Conservation (phyloP, 2,797 vertebrate species). For the Hybognathus amarus region DNA sequence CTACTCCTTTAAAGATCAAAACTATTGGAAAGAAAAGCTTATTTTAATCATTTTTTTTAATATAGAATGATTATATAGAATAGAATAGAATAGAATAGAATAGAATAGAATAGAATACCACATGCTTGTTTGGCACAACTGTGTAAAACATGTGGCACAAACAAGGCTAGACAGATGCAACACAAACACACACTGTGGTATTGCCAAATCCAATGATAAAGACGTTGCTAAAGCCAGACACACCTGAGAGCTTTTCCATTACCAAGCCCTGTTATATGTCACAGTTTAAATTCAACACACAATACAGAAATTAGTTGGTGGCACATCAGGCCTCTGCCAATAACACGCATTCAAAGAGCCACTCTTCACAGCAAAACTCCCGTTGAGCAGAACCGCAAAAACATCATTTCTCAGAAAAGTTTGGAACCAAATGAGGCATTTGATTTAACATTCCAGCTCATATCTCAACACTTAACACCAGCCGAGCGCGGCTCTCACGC, state of each 20-base stretch:
- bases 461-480: conserved; percentile 37
- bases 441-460: conserved; percentile 36
- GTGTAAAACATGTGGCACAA: conserved; percentile 18
- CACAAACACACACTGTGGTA: conserved; percentile 27
- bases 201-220: conserved; percentile 39
- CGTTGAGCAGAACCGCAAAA: conserved; percentile 10
- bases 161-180: conserved; percentile 4
- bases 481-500: conserved; percentile 6
- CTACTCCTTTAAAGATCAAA: neutral
- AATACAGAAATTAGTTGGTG: conserved; percentile 31
- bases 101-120: neutral
- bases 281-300: conserved; percentile 45
- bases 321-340: conserved; percentile 38
- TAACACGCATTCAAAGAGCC: conserved; percentile 37
- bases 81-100: too few relatives aligned
- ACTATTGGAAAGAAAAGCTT: neutral
- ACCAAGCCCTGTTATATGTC: conserved; percentile 34
- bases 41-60: neutral
- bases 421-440: conserved; percentile 31
- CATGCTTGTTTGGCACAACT: neutral
- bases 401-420: conserved; percentile 24
- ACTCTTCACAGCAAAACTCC: conserved; percentile 39
- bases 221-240: conserved; percentile 41
- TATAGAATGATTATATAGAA: too few relatives aligned
- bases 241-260: conserved; percentile 53